phyloP scores from a whole-genome alignment of 2,797 vertebrate species.

The Stomatorhinus walkeri region DNA sequence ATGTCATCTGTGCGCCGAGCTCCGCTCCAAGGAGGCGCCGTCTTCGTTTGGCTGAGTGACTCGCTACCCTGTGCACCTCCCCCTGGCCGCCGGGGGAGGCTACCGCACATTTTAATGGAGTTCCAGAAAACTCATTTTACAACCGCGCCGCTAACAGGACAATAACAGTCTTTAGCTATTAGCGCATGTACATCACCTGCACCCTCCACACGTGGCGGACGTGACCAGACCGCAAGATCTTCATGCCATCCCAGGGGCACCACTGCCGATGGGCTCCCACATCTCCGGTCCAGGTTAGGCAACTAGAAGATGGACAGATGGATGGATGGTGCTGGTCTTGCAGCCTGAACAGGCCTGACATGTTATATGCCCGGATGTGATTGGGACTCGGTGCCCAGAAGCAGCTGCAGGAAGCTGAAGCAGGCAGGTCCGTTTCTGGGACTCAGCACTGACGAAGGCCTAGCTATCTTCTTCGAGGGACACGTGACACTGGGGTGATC shows the following conservation, averaged over 20 bases:
- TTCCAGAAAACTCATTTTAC: slow-evolving; percentile 98
- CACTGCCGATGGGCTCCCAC: background rate
- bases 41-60: slow-evolving; percentile 85
- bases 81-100: slow-evolving; percentile 76
- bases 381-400: background rate
- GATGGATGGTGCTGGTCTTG: background rate
- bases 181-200: slow-evolving; percentile 35
- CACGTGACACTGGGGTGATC: background rate
- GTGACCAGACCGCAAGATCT: background rate
- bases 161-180: slow-evolving; percentile 68
- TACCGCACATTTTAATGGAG: slow-evolving; percentile 98
- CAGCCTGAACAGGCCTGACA: background rate
- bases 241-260: background rate
- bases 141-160: slow-evolving; percentile 84
- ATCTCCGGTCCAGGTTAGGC: background rate
- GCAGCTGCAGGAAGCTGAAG: background rate
- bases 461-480: background rate
- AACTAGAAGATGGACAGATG: background rate
- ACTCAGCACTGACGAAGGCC: background rate
- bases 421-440: background rate
- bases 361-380: background rate
- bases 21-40: slow-evolving; percentile 75
- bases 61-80: slow-evolving; percentile 96
- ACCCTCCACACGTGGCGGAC: background rate
- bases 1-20: slow-evolving; percentile 89